Evolutionary conservation across 1,140 invertebrate species (phyloP).

Genomic region (Maconellicoccus hirsutus): DNA sequence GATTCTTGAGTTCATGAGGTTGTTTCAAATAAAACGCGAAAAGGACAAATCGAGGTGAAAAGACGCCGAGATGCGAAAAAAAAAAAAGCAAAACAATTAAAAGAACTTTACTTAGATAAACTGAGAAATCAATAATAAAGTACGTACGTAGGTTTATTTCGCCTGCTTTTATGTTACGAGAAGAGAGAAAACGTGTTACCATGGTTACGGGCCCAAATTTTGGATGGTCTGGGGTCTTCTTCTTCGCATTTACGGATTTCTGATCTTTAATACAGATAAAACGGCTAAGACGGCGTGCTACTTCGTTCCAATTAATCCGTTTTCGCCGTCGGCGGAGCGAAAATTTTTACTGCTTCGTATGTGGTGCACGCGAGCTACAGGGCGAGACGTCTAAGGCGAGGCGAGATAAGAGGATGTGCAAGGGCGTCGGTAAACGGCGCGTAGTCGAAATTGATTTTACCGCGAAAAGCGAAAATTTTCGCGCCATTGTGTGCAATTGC

Average conservation of each 20-base stretch:
- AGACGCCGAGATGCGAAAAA: neutral
- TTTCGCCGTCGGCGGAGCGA: neutral
- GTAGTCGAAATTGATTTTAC: neutral
- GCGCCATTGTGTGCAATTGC: neutral
- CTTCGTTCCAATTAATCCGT: conserved; percentile 6
- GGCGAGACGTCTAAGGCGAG: too few species aligned
- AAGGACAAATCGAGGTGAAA: neutral
- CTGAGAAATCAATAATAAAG: conserved; percentile 20
- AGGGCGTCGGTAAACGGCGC: neutral
- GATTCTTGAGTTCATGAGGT: too few species aligned
- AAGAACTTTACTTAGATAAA: conserved; percentile 14
- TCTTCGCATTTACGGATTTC: conserved; percentile 13
- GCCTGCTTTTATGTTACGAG: neutral
- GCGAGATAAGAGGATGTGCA: too few species aligned
- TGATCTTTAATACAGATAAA: conserved; percentile 21
- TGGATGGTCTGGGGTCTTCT: conserved; percentile 20
- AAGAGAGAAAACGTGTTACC: conserved; percentile 15
- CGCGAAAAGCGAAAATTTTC: neutral
- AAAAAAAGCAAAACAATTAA: neutral
- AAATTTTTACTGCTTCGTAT: neutral
- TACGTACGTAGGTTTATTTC: conserved; percentile 21
- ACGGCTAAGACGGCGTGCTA: conserved; percentile 12
- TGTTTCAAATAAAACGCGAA: too few species aligned
- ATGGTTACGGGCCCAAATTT: conserved; percentile 22
- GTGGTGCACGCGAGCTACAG: neutral